Conservation (phyloP, 2,797 vertebrate genomes). For the Bradypodion ventrale region DNA sequence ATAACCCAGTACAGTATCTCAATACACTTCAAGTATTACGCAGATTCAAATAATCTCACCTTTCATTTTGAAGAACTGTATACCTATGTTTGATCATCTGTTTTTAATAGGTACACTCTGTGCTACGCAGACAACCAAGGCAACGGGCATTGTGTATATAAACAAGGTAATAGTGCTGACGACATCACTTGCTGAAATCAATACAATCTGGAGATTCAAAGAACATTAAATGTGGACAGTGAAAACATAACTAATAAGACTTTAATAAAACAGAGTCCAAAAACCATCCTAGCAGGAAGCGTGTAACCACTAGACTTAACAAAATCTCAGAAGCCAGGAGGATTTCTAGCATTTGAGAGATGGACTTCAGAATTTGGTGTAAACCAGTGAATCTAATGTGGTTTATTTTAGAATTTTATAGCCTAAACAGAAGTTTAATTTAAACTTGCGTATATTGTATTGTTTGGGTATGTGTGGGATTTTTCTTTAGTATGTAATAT, state of each 20-base stretch:
- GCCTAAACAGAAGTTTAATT: too few relatives aligned
- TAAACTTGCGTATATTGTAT: too few relatives aligned
- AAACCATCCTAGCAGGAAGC: not conserved
- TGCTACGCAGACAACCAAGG: not conserved
- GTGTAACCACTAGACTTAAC: too few relatives aligned
- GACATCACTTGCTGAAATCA: conserved; percentile 2
- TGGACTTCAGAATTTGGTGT: not conserved
- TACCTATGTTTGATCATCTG: not conserved
- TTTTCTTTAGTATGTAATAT: too few relatives aligned
- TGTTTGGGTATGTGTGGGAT: too few relatives aligned
- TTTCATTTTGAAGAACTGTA: not conserved
- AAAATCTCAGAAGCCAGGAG: not conserved
- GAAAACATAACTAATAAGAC: not conserved
- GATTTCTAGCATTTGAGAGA: not conserved
- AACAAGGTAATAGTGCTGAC: not conserved
- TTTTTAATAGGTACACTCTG: not conserved
- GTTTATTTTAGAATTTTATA: too few relatives aligned
- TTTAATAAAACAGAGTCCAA: conserved; percentile 19
- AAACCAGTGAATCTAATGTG: too few relatives aligned
- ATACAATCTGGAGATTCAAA: conserved; percentile 4
- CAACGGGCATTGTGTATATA: not conserved
- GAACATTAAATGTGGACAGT: not conserved
- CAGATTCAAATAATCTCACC: not conserved
- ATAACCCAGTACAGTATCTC: not conserved
- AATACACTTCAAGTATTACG: not conserved